phyloP scores from a whole-genome alignment of 2,888 invertebrate species.

The Drosophila imparisetae region DNA sequence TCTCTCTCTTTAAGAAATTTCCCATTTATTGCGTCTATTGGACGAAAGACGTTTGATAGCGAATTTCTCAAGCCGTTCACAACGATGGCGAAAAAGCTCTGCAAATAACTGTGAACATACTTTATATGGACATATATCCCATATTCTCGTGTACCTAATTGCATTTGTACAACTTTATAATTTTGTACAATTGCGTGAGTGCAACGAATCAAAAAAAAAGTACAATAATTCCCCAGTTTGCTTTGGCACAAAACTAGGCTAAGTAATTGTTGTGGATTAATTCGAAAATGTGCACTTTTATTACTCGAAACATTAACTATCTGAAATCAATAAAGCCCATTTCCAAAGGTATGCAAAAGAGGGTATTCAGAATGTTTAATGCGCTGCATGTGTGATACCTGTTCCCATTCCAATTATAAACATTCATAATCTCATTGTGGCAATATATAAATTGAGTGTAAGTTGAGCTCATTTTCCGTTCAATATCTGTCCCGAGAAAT shows the following conservation, averaged over 20 bases:
- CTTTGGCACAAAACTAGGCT: background rate
- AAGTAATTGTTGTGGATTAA: background rate
- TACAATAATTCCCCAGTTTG: background rate
- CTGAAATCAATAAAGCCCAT: background rate
- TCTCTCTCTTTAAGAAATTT: background rate
- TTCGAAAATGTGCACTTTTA: no score
- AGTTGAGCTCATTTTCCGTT: background rate
- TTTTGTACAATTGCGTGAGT: background rate
- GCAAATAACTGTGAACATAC: background rate
- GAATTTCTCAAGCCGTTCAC: background rate
- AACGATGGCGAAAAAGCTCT: background rate
- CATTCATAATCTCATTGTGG: background rate
- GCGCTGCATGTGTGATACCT: no score
- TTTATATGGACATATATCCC: background rate
- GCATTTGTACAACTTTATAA: background rate
- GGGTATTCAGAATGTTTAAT: background rate
- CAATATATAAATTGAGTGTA: background rate
- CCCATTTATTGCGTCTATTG: background rate
- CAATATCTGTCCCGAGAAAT: background rate
- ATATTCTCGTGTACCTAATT: background rate
- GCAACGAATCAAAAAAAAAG: background rate
- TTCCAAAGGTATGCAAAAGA: background rate
- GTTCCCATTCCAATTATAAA: background rate
- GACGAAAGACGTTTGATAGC: background rate
- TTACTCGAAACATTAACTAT: background rate